Evolutionary conservation across 2,113 vertebrate species (phyloP).

Genomic region (Shinisaurus crocodilurus): DNA sequence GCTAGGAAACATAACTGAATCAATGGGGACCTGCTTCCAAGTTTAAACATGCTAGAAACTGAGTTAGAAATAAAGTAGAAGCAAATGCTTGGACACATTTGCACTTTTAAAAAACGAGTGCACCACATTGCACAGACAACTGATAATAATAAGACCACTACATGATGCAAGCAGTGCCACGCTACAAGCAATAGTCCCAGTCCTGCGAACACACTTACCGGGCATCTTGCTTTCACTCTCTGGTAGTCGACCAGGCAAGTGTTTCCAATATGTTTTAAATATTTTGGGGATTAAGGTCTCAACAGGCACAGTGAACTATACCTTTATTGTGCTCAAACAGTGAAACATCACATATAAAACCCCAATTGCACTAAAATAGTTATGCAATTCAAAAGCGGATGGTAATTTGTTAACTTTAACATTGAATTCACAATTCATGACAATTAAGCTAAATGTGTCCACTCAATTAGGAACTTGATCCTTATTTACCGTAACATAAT

Average conservation of each 20-base stretch:
- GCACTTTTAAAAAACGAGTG: neutral
- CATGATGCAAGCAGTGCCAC: neutral
- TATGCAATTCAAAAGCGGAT: neutral
- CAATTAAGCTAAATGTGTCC: neutral
- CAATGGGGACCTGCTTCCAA: neutral
- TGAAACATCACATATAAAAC: neutral
- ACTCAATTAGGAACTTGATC: neutral
- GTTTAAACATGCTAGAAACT: neutral
- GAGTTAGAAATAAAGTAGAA: neutral
- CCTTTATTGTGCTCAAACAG: neutral
- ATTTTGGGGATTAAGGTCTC: neutral
- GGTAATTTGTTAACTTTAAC: neutral
- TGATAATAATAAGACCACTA: neutral
- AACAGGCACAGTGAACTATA: neutral
- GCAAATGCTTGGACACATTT: neutral
- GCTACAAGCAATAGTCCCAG: neutral
- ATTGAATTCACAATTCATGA: neutral
- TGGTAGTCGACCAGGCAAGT: neutral
- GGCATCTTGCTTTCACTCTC: neutral
- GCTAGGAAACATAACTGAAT: neutral
- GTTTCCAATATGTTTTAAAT: neutral
- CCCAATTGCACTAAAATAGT: neutral
- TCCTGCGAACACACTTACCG: neutral
- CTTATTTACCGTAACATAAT: constrained; percentile 37
- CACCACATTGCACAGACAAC: neutral